phyloP scores from a whole-genome alignment of 2,888 invertebrate species.

The Bombylius discolor region DNA sequence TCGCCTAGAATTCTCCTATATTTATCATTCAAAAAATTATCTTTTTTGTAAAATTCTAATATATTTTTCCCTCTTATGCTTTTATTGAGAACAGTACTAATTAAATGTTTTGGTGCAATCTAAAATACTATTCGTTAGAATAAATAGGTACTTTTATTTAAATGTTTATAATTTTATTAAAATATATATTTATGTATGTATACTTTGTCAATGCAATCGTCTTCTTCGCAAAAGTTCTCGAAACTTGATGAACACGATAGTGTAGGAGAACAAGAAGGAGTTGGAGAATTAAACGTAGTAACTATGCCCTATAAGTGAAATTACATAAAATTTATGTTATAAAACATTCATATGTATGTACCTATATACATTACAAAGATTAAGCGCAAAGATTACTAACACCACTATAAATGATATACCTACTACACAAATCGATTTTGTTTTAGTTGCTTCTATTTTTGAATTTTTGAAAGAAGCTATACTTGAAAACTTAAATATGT shows the following conservation, averaged over 20 bases:
- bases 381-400: too few relatives aligned
- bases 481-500: too few relatives aligned
- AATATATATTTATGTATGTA: not conserved
- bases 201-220: not conserved
- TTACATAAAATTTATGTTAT: not conserved
- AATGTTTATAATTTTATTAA: not conserved
- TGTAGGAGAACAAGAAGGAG: not conserved
- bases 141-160: not conserved
- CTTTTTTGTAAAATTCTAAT: not conserved
- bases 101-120: not conserved
- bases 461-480: too few relatives aligned
- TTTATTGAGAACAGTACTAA: not conserved
- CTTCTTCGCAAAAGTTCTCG: not conserved
- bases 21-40: not conserved
- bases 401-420: too few relatives aligned
- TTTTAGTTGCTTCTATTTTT: too few relatives aligned
- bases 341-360: not conserved
- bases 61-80: not conserved
- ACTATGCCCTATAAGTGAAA: not conserved
- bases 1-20: not conserved
- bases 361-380: not conserved
- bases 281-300: not conserved
- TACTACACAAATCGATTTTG: too few relatives aligned
- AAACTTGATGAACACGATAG: not conserved
- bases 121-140: not conserved